A percentile compares a stretch with the other conserved stretches of the same genome.
Conservation (phyloP, 2,888 invertebrate genomes). For the Alviniconcha strummeri region DNA sequence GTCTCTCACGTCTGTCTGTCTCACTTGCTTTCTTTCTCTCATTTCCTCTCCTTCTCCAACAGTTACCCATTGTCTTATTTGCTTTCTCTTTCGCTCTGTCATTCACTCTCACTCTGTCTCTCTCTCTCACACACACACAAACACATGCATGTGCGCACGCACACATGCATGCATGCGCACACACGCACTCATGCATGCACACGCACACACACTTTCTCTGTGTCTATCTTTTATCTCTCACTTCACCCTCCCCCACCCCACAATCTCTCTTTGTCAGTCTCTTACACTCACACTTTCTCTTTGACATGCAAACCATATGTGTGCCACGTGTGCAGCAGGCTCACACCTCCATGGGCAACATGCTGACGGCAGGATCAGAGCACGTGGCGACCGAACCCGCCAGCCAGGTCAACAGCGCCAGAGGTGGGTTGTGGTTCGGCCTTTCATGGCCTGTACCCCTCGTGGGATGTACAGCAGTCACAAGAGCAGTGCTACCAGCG, state of each 20-base stretch:
- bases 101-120: neutral
- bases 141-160: neutral
- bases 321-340: neutral
- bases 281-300: no score
- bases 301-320: neutral
- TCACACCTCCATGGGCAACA: conserved; percentile 24
- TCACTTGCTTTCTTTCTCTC: no score
- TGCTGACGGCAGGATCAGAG: conserved; percentile 19
- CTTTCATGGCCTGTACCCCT: no score
- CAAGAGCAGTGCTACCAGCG: no score
- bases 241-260: no score
- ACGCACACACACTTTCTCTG: no score
- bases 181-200: neutral
- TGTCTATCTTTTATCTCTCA: no score
- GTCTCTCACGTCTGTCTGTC: no score
- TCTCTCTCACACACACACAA: neutral
- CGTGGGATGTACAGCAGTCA: no score
- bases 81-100: neutral
- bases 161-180: neutral
- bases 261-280: no score
- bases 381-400: conserved; percentile 41
- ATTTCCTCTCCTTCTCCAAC: no score
- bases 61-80: no score
- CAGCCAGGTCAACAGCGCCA: conserved; percentile 54
- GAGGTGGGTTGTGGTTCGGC: conserved; percentile 40